Base-by-base conservation (phyloP, 2,888 invertebrate genomes). In the Chloromyia formosa region DNA sequence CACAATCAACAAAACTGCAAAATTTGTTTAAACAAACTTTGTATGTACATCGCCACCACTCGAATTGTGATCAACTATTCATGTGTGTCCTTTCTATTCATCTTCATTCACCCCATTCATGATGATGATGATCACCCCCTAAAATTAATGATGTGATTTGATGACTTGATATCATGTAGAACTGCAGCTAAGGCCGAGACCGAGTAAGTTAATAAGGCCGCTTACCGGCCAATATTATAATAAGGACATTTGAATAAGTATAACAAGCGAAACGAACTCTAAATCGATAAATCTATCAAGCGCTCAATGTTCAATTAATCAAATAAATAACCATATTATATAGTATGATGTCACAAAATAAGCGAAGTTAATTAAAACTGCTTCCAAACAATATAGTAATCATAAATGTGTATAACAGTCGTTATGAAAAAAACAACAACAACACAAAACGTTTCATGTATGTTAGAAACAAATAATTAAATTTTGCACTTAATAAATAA, bases 191-290 rank as follows among this genome's bases (percentile, higher is more conserved):
- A 75, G 71, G 53, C 76, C 74, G 72, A 75, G 60, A 72, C 62
- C 75, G 76, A 76, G 76, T 76, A 76, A 76, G 76, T 76, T 74
- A 42, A 76, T 23, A 61, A 74, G 22, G 49, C 66, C 40, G 73
- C 56, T 45, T 66, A 66, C 14, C 20, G 45, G 22, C 22, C 18
- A 75, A 72, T 73, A 66, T 53, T 68, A 77, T 71, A 77, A 78
- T 77, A 76, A 78, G 78, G 75, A 54, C 74, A 78, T 77, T 69
- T 74, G 53, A 60, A 69, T 45, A 56, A 74, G 64, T 27, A 76
- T 60, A 68, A 64, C 20, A 54, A 18, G 42, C n/a, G n/a, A n/a
- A n/a, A n/a, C n/a, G n/a, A n/a, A n/a, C n/a, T 58, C 10, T 16
- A 16, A 35, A 53, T 56, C 10, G 23, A 69, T 27, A 54, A 58